Evolutionary conservation across 2,797 vertebrate genomes (phyloP).

Genomic region (Antennarius maculatus): DNA sequence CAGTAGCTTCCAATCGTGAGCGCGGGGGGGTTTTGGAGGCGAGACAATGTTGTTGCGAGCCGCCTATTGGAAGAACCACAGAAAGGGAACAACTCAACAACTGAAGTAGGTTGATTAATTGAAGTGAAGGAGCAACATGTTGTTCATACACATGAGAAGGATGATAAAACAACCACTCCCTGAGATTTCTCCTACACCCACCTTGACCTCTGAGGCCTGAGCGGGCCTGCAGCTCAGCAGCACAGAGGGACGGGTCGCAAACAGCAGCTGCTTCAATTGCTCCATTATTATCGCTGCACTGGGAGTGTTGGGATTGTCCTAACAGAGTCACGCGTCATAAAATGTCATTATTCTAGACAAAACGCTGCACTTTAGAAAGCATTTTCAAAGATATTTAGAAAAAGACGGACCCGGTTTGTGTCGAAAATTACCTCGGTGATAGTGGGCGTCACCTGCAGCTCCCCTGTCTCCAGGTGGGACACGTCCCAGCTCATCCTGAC

Average conservation of each 20-base stretch:
- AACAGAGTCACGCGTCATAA: slow-evolving; percentile 26
- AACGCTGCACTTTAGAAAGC: too few relatives aligned
- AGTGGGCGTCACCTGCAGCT: slow-evolving; percentile 81
- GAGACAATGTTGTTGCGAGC: slow-evolving; percentile 77
- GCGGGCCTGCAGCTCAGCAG: slow-evolving; percentile 84
- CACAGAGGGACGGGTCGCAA: slow-evolving; percentile 82
- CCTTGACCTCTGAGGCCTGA: slow-evolving; percentile 83
- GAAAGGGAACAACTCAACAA: neutral
- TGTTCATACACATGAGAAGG: neutral
- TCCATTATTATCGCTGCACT: slow-evolving; percentile 72
- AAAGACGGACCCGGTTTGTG: too few relatives aligned
- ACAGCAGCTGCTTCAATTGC: slow-evolving; percentile 83
- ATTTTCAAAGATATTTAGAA: too few relatives aligned
- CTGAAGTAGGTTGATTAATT: too few relatives aligned
- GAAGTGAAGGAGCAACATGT: neutral
- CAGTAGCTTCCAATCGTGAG: slow-evolving; percentile 92
- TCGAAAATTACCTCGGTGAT: slow-evolving; percentile 77
- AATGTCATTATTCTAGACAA: slow-evolving; percentile 12
- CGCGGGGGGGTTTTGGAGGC: slow-evolving; percentile 94
- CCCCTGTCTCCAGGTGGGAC: slow-evolving; percentile 70
- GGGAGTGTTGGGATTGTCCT: slow-evolving; percentile 55
- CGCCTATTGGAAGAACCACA: slow-evolving; percentile 71
- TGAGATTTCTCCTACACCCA: slow-evolving; percentile 51
- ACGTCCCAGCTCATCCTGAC: slow-evolving; percentile 87
- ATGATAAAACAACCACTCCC: neutral